A percentile compares a stretch with the other conserved stretches of the same genome.
phyloP scores from a whole-genome alignment of 2,797 vertebrate genomes.

The Myotis planiceps region DNA sequence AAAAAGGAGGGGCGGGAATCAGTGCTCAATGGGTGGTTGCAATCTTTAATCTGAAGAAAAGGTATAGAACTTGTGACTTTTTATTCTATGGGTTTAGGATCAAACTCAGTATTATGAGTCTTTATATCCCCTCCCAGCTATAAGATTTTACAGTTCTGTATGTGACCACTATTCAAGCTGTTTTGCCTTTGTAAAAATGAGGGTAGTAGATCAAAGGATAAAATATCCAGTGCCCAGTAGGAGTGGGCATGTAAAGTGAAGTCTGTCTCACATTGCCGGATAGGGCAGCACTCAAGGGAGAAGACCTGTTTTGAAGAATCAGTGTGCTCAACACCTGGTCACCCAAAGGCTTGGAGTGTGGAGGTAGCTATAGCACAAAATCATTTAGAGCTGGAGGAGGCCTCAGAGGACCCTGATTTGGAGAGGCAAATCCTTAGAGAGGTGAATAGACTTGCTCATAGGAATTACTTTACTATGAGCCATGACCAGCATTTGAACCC shows the following conservation, averaged over 20 bases:
- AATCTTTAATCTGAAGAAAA: slow-evolving; percentile 26
- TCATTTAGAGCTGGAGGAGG: not conserved
- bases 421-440: not conserved
- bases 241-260: not conserved
- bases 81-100: not conserved
- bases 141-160: not conserved
- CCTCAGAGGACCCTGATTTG: not conserved
- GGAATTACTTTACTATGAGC: not conserved
- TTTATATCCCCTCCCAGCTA: not conserved
- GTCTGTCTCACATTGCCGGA: not conserved
- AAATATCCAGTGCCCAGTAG: not conserved
- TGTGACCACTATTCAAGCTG: not conserved
- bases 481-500: not conserved
- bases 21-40: not conserved
- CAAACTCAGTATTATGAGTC: not conserved
- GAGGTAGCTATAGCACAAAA: not conserved
- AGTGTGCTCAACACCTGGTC: not conserved
- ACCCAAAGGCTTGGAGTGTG: not conserved
- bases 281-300: not conserved
- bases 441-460: not conserved
- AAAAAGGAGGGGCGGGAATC: not conserved
- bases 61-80: not conserved
- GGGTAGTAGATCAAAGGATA: not conserved
- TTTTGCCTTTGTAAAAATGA: slow-evolving; percentile 17
- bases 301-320: not conserved